Conservation (phyloP, 2,888 invertebrate genomes). For the Ptilodon capucinus region DNA sequence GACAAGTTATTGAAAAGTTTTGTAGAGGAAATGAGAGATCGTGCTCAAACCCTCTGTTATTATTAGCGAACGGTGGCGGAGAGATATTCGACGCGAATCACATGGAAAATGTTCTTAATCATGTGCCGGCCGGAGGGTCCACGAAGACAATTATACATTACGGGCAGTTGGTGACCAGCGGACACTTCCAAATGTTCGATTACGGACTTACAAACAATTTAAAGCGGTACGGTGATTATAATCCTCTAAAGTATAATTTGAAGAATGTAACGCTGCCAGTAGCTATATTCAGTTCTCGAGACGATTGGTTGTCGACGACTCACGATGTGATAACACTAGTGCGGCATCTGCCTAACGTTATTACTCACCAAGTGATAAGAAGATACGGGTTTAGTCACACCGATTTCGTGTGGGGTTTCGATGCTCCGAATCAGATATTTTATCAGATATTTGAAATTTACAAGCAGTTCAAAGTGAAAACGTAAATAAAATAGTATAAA, state of each 20-base stretch:
- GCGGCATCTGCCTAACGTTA: constrained; percentile 29
- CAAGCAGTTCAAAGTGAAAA: background rate
- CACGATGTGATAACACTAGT: constrained; percentile 36
- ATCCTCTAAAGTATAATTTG: constrained; percentile 38
- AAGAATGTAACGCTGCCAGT: constrained; percentile 38
- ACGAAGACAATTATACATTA: constrained; percentile 51
- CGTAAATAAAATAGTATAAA: background rate
- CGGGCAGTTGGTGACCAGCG: constrained; percentile 46
- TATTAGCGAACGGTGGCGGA: constrained; percentile 42
- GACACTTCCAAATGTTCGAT: constrained; percentile 46
- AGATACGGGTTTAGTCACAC: constrained; percentile 42
- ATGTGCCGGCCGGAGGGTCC: constrained; percentile 42
- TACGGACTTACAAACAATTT: constrained; percentile 29
- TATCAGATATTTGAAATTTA: background rate
- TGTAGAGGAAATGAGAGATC: constrained; percentile 34
- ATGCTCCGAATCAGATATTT: constrained; percentile 16
- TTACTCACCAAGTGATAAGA: constrained; percentile 36
- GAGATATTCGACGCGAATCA: constrained; percentile 17
- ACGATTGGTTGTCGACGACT: constrained; percentile 45
- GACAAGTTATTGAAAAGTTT: constrained; percentile 32
- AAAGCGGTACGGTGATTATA: constrained; percentile 25
- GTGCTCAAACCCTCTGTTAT: constrained; percentile 42
- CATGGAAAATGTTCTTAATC: constrained; percentile 20
- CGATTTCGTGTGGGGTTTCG: constrained; percentile 49
- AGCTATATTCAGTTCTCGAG: constrained; percentile 40